Evolutionary conservation across 2,113 vertebrate genomes (phyloP), one percentile per base, ranked within the genome.

Genomic region (Phaethornis superciliosus): DNA sequence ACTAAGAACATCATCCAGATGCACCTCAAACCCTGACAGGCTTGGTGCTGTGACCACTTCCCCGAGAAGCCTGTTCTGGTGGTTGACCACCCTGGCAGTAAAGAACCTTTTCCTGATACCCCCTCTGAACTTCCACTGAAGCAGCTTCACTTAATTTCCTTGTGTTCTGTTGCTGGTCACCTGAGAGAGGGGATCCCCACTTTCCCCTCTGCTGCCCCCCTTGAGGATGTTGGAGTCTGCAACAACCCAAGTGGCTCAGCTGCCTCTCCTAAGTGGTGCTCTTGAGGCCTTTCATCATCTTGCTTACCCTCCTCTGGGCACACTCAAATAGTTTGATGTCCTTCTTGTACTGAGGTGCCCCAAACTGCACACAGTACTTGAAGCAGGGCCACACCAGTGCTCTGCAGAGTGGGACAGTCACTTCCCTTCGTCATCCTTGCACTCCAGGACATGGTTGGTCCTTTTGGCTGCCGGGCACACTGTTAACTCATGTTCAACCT

Each of bases 361-460:
- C 12, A 15, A 68, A 1, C 68, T 4, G 10, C 23, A 23, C 32
- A 2, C 63, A 28, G 8, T 2, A 13, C 32, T 33, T 4, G 0
- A 83, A n/a, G 37, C 17, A 37, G 24, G 47, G 46, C 32, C 0
- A 0, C 22, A 33, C 15, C 6, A 26, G 27, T 3, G 15, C 46
- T 26, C 42, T 10, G 37, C 18, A 9, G 24, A 30, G 35, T 0
- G 0, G 63, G 35, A 56, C 47, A 44, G 1, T 65, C 16, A 0
- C 15, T 16, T 77, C 35, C 32, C 46, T 55, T 4, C 0, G 3
- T 4, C 0, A 0, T 18, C 47, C 4, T 12, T 54, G 68, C 6
- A 0, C 4, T 33, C 3, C n/a, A 27, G 68, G 63, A 68, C 30
- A 30, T 0, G 0, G 49, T 5, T 49, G 33, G 21, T 44, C 16